Conservation (phyloP, 53 echinoderm and acorn worm species). For the Pentamera pediparva region DNA sequence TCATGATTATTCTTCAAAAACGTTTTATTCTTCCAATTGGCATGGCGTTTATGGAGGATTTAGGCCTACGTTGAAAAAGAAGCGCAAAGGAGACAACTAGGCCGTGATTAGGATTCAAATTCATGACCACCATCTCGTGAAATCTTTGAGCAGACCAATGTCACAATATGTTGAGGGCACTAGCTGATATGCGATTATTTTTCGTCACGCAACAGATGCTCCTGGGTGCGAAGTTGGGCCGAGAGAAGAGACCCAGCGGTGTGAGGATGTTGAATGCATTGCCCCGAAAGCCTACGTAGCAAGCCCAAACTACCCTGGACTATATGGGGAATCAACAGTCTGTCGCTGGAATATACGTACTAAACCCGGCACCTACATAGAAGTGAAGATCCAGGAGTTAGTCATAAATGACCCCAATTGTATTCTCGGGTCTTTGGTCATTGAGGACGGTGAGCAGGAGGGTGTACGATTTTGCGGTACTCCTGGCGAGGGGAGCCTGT, state of each 20-base stretch:
- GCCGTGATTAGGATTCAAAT: too few species aligned
- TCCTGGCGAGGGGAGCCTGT: background rate
- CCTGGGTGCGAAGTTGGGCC: background rate
- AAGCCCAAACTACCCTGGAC: background rate
- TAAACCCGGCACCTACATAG: background rate
- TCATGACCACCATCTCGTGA: too few species aligned
- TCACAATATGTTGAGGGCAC: too few species aligned
- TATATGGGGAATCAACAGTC: background rate
- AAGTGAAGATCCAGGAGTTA: background rate
- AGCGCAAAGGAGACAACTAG: too few species aligned
- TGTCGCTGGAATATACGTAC: background rate
- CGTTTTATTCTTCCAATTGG: too few species aligned
- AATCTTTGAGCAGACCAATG: too few species aligned
- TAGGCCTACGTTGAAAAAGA: too few species aligned
- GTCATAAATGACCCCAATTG: background rate
- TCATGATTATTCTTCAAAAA: too few species aligned
- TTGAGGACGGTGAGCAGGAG: background rate
- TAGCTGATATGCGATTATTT: too few species aligned
- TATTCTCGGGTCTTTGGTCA: background rate
- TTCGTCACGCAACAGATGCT: background rate
- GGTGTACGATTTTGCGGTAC: background rate
- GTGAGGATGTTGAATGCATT: background rate
- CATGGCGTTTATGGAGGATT: too few species aligned
- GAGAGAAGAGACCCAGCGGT: background rate
- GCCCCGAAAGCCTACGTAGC: background rate